Evolutionary conservation across 2,797 vertebrate species (phyloP).

Genomic region (Malurus leucopterus): DNA sequence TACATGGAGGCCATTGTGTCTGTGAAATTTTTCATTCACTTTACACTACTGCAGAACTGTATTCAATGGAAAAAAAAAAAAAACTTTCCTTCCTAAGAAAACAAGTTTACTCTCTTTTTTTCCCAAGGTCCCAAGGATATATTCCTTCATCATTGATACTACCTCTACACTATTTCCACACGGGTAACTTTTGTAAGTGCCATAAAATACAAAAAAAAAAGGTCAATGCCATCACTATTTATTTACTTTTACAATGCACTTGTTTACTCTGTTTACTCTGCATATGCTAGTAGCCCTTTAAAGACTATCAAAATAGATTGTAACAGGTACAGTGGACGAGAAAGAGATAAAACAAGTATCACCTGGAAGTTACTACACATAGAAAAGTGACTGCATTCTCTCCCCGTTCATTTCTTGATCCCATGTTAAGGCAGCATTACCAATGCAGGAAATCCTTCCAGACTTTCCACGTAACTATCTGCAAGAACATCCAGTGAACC

Average conservation of each 20-base stretch:
- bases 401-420: background rate
- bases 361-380: background rate
- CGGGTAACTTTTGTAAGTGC: background rate
- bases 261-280: background rate
- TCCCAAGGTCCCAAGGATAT: background rate
- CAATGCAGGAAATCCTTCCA: background rate
- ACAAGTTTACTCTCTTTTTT: background rate
- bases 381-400: background rate
- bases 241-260: background rate
- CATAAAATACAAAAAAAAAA: background rate
- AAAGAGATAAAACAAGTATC: background rate
- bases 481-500: background rate
- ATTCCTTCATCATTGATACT: background rate
- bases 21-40: background rate
- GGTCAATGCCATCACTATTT: background rate
- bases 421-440: accelerated
- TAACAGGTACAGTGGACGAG: background rate
- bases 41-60: background rate
- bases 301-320: background rate
- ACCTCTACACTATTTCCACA: background rate
- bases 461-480: background rate
- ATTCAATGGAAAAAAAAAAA: background rate
- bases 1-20: background rate
- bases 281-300: background rate
- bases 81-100: background rate